Base-by-base conservation (phyloP, 2,113 vertebrate species). In the Hippocampus zosterae region DNA sequence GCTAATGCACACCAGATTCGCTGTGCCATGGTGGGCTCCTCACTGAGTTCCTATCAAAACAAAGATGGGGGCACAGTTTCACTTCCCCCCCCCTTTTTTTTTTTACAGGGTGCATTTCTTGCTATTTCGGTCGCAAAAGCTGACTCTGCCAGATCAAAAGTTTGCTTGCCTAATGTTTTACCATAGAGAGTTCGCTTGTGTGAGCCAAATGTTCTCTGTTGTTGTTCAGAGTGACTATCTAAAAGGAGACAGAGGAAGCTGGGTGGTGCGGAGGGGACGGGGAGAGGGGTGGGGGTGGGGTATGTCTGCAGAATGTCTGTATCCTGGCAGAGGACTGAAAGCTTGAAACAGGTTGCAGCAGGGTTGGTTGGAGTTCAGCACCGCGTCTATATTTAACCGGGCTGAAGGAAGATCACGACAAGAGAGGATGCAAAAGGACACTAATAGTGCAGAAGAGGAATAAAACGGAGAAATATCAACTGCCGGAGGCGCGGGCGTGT, bases 1-100 rank as follows among this genome's bases (percentile, higher is more conserved):
- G 65, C 71, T 83, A 85, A 88, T 76, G 75, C 71, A 68, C 70
- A 81, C 70, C 87, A 89, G 83, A 89, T 55, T 85, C 60, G 40
- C 75, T 67, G 50, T 75, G 71, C 72, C 71, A 52, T 73, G 52
- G 27, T 33, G 60, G 80, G 44, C 67, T 48, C 74, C 60, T 64
- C 55, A 69, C 67, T 73, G 67, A 41, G 68, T 76, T 72, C 80
- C 77, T 77, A 72, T 83, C 68, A 79, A 80, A 87, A 73, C 79
- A 80, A 67, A 50, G 67, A 69, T 25, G 73, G 73, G 73, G 69
- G 75, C 72, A 74, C 69, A 65, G 76, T 81, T 85, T 81, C 68
- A 76, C 73, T 75, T 6, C 5, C 1, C 0, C 1, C 1, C 33
- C 1, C 33, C 33, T 37, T 75, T 16, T 71, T 50, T 50, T n/a